Conservation (phyloP, 2,113 vertebrate genomes). For the Phaethon lepturus region DNA sequence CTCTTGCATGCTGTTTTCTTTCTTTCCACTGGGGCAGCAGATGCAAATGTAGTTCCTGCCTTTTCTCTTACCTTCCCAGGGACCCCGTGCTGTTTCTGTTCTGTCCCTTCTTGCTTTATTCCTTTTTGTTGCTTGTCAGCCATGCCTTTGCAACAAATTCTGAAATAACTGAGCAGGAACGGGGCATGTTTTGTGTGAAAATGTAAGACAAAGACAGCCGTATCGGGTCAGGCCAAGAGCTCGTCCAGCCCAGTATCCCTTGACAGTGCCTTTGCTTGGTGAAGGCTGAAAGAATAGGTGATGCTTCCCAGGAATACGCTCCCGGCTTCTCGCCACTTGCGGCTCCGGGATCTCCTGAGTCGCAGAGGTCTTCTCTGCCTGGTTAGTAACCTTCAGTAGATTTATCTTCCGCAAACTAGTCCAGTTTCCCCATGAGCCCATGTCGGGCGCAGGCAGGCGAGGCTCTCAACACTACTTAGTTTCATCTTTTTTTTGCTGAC, state of each 20-base stretch:
- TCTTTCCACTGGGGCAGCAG: not conserved
- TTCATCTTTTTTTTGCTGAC: not conserved
- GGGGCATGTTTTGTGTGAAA: not conserved
- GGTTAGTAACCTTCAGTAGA: not conserved
- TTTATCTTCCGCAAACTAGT: not conserved
- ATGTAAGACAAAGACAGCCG: rapidly evolving
- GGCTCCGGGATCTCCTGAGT: not conserved
- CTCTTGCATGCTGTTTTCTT: not conserved
- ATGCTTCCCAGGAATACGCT: not conserved
- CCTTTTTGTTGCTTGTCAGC: not conserved
- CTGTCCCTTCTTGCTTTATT: not conserved
- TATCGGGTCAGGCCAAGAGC: not conserved
- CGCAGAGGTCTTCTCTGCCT: not conserved
- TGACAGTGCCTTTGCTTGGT: not conserved
- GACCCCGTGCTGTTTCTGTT: not conserved
- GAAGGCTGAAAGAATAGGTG: not conserved
- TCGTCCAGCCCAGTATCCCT: not conserved
- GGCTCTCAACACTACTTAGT: not conserved
- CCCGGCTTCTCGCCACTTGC: not conserved
- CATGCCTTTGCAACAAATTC: not conserved
- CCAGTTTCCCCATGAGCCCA: not conserved
- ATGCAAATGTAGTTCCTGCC: not conserved
- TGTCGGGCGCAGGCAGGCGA: not conserved
- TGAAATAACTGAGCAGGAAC: not conserved
- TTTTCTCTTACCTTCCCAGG: not conserved